These are phyloP conservation scores for Heteractis magnifica DNA, from an alignment of 92 coral and sea anemone genomes.

Conservation along the genomic window DNA sequence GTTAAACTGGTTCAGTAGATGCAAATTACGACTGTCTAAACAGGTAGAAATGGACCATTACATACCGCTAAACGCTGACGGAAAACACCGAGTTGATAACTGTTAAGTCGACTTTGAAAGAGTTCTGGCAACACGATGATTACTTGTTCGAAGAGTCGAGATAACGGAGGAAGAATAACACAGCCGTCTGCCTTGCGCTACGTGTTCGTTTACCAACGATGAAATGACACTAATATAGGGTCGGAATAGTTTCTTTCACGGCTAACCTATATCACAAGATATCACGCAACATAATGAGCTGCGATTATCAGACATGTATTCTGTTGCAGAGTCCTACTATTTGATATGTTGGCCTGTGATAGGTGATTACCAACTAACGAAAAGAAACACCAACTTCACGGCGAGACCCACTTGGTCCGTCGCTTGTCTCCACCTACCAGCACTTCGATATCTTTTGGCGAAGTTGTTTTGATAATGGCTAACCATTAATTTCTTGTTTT, in stretches of 20 bases:
- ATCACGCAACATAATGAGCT: constrained; percentile 62
- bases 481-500: constrained; percentile 17
- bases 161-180: constrained; percentile 29
- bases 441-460: constrained; percentile 9
- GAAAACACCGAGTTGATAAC: constrained; percentile 15
- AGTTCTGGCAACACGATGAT: constrained; percentile 28
- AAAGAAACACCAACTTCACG: constrained; percentile 34
- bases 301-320: constrained; percentile 56
- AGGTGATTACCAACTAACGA: constrained; percentile 21
- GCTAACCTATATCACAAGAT: constrained; percentile 45
- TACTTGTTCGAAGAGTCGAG: constrained; percentile 17
- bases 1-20: constrained; percentile 81
- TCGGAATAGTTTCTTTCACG: constrained; percentile 38
- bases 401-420: constrained; percentile 35
- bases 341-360: constrained; percentile 66
- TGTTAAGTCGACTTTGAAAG: constrained; percentile 7
- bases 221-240: constrained; percentile 66
- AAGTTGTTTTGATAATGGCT: constrained; percentile 12
- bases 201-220: constrained; percentile 38
- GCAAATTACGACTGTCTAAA: constrained; percentile 67
- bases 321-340: constrained; percentile 55
- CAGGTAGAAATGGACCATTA: constrained; percentile 49
- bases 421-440: constrained; percentile 43
- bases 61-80: constrained; percentile 42
- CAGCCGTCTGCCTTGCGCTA: constrained; percentile 20